These are phyloP conservation scores for Rhadinocentrus ornatus DNA, from an alignment of 2,797 vertebrate species.

Conservation along the genomic window DNA sequence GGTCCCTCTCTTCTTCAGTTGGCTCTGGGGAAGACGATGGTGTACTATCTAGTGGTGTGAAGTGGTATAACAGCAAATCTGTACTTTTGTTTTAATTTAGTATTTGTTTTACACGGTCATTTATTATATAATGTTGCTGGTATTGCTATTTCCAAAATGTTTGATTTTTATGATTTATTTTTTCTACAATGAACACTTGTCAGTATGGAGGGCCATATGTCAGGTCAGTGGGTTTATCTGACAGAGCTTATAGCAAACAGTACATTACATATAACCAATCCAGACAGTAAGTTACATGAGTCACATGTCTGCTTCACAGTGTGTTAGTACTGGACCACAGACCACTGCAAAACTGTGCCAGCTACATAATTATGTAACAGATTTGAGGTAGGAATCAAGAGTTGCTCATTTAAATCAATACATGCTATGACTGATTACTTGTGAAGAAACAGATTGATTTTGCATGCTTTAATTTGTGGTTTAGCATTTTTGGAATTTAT, in stretches of 20 bases:
- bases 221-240: not conserved
- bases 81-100: too few relatives aligned
- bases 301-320: not conserved
- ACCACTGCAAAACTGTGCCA: not conserved
- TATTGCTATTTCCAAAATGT: too few relatives aligned
- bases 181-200: too few relatives aligned
- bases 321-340: not conserved
- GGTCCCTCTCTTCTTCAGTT: too few relatives aligned
- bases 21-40: too few relatives aligned
- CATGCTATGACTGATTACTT: not conserved
- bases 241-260: not conserved
- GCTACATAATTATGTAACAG: constrained; percentile 1
- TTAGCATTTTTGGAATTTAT: not conserved
- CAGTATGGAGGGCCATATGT: too few relatives aligned
- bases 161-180: too few relatives aligned
- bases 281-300: not conserved
- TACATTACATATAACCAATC: too few relatives aligned
- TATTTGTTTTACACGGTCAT: too few relatives aligned
- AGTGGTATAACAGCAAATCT: too few relatives aligned
- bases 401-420: constrained; percentile 12
- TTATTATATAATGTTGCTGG: too few relatives aligned
- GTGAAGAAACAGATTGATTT: constrained; percentile 2
- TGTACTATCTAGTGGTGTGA: too few relatives aligned
- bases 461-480: not conserved
- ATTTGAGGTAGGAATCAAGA: not conserved